Conservation (phyloP, 2,113 vertebrate genomes). For the Mirza zaza region DNA sequence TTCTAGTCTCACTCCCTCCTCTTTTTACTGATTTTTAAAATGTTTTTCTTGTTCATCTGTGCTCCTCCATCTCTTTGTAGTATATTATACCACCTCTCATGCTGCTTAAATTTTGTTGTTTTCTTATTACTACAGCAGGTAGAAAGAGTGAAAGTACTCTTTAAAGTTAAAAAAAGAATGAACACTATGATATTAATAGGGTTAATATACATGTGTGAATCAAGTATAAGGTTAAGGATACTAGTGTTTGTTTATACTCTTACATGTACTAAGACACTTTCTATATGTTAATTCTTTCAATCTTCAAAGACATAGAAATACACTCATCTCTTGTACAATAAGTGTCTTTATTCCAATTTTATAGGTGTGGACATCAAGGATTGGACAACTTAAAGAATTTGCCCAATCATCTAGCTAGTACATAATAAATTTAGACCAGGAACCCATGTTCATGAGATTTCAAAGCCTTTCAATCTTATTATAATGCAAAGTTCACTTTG, state of each 20-base stretch:
- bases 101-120: not conserved
- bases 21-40: not conserved
- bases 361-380: not conserved
- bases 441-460: not conserved
- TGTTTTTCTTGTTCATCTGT: not conserved
- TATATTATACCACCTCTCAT: not conserved
- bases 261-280: not conserved
- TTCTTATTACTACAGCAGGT: not conserved
- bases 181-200: not conserved
- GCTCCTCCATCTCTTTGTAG: not conserved
- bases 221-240: not conserved
- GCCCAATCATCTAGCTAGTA: not conserved
- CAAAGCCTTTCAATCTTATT: not conserved
- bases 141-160: not conserved
- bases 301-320: not conserved
- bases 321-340: not conserved
- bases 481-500: not conserved
- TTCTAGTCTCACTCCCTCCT: not conserved
- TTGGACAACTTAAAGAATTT: not conserved
- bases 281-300: not conserved
- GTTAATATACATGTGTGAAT: not conserved
- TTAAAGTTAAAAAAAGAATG: not conserved
- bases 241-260: not conserved
- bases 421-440: not conserved
- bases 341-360: not conserved